These are phyloP conservation scores for Ctenopoma multispine DNA, from an alignment of 2,797 vertebrate species.

Conservation along the genomic window DNA sequence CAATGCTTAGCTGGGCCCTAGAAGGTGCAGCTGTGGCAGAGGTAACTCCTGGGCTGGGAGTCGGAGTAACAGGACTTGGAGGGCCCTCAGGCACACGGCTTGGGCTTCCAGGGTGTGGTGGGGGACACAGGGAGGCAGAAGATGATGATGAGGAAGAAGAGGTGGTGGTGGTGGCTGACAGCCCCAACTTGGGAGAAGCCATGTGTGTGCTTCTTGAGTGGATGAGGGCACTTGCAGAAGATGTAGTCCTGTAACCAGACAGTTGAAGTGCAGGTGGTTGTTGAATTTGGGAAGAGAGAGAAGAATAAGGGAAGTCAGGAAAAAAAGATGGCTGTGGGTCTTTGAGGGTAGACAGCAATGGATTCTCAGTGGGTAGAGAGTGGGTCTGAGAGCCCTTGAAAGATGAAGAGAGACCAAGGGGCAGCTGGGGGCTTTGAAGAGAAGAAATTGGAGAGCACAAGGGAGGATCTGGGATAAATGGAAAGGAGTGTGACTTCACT, in stretches of 20 bases:
- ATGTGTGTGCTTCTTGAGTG: constrained; percentile 67
- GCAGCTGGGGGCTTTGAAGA: constrained; percentile 65
- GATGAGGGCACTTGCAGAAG: constrained; percentile 56
- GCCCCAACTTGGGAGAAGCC: constrained; percentile 86
- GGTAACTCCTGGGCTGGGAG: constrained; percentile 80
- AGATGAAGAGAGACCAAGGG: constrained; percentile 64
- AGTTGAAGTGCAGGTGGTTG: constrained; percentile 40
- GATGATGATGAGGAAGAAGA: constrained; percentile 83
- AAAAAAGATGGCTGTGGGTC: constrained; percentile 45
- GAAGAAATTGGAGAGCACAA: constrained; percentile 65
- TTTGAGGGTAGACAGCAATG: constrained; percentile 47
- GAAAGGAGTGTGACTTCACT: constrained; percentile 74
- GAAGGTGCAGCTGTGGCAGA: constrained; percentile 80
- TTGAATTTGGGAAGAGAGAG: constrained; percentile 38
- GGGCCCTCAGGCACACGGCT: constrained; percentile 88
- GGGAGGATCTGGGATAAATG: constrained; percentile 67
- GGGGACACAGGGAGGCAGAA: constrained; percentile 83
- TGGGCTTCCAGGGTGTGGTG: constrained; percentile 87
- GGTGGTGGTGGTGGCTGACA: constrained; percentile 84
- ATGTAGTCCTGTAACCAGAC: constrained; percentile 54
- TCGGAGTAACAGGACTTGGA: constrained; percentile 84
- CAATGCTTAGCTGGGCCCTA: constrained; percentile 88
- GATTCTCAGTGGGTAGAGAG: constrained; percentile 54
- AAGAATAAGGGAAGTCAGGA: constrained; percentile 42
- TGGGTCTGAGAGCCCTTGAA: constrained; percentile 72